phyloP scores from a whole-genome alignment of 2,113 vertebrate genomes.

The Pelecanus crispus region DNA sequence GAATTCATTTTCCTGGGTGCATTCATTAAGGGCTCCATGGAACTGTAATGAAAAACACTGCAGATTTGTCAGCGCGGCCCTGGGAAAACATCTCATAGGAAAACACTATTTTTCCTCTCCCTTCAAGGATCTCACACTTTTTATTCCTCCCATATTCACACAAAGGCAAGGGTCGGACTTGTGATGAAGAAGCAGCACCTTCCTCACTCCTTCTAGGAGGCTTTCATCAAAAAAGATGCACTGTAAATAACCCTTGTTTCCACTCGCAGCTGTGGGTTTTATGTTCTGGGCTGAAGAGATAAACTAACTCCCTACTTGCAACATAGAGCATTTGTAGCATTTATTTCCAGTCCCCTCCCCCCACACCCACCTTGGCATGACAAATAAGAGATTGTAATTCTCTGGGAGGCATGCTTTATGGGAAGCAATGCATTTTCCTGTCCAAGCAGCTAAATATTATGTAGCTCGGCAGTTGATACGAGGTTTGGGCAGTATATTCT shows the following conservation, averaged over 20 bases:
- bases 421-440: conserved; percentile 15
- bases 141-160: neutral
- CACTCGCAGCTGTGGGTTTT: neutral
- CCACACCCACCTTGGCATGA: neutral
- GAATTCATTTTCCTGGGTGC: neutral
- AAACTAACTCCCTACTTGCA: conserved; percentile 15
- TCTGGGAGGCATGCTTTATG: conserved; percentile 19
- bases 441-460: neutral
- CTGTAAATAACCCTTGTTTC: conserved; percentile 26
- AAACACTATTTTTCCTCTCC: conserved; percentile 23
- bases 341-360: neutral
- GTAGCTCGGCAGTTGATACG: neutral
- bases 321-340: neutral
- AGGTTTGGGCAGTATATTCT: neutral
- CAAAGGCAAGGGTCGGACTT: neutral
- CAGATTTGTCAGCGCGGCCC: conserved; percentile 14
- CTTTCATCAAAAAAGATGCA: neutral
- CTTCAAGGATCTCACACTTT: neutral
- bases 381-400: conserved; percentile 14
- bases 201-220: neutral
- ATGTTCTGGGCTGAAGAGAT: conserved; percentile 18
- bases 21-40: neutral
- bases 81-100: neutral
- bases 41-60: neutral
- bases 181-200: neutral